phyloP scores from a whole-genome alignment of 2,797 vertebrate species.

The Darevskia nairensis region DNA sequence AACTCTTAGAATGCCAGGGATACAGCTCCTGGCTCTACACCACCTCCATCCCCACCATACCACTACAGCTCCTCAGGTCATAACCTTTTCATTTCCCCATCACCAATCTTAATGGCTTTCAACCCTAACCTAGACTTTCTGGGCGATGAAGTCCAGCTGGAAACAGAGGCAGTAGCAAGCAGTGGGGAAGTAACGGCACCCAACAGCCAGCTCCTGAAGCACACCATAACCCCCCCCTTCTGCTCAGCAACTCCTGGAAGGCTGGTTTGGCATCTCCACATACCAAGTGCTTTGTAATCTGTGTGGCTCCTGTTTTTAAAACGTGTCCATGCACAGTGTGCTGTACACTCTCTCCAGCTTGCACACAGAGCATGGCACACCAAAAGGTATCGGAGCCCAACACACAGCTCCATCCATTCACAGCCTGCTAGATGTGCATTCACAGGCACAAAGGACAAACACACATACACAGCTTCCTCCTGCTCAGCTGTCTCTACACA shows the following conservation, averaged over 20 bases:
- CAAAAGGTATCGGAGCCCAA: too few relatives aligned
- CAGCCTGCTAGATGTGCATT: constrained; percentile 15
- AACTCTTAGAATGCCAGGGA: neutral
- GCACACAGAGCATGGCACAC: neutral
- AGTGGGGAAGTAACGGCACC: neutral
- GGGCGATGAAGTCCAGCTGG: neutral
- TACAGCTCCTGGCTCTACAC: neutral
- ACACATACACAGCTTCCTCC: neutral
- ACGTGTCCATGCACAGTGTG: neutral
- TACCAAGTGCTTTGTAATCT: neutral
- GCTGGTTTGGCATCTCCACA: neutral
- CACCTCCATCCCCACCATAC: neutral
- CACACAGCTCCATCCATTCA: too few relatives aligned
- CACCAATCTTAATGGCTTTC: neutral
- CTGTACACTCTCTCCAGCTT: neutral
- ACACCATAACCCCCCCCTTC: neutral
- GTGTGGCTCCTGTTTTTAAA: neutral
- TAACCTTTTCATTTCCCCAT: neutral
- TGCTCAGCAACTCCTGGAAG: neutral
- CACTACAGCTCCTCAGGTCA: neutral
- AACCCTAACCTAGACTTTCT: neutral
- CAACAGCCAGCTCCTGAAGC: neutral
- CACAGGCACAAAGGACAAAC: constrained; percentile 30
- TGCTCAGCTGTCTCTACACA: neutral
- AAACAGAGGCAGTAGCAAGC: neutral